Percentiles rank a stretch among this genome's conserved stretches.
Conservation (phyloP, 2,113 vertebrate genomes). For the Galeopterus variegatus region DNA sequence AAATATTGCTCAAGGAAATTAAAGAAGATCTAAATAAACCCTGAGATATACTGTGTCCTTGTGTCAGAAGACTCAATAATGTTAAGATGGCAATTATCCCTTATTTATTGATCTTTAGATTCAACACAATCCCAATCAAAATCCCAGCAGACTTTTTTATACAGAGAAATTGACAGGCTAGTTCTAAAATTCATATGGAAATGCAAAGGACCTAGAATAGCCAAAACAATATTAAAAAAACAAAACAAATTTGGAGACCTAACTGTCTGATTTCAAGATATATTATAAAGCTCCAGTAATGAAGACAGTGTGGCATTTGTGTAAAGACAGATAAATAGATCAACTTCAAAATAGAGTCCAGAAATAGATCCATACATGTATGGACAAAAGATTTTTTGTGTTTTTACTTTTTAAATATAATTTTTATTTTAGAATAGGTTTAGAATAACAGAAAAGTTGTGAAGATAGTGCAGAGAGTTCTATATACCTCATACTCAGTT, state of each 20-base stretch:
- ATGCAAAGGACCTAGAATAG: background rate
- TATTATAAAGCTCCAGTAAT: background rate
- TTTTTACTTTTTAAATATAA: background rate
- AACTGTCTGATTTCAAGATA: background rate
- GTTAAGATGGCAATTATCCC: background rate
- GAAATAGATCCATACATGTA: background rate
- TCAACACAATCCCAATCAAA: background rate
- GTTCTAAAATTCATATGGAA: constrained; percentile 3
- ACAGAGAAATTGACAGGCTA: background rate
- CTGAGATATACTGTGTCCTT: background rate
- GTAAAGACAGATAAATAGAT: background rate
- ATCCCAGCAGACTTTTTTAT: background rate
- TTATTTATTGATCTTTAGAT: background rate
- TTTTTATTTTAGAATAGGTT: background rate
- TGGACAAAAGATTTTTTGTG: background rate
- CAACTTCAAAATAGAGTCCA: background rate
- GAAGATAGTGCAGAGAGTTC: background rate
- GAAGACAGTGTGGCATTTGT: background rate
- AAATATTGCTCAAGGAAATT: background rate
- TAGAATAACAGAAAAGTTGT: background rate
- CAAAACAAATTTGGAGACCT: background rate
- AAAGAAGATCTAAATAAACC: background rate
- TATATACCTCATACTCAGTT: background rate
- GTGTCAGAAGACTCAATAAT: background rate
- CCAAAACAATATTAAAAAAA: background rate